These are phyloP conservation scores for Callopanchax toddi DNA, from an alignment of 2,113 vertebrate species.

Conservation along the genomic window DNA sequence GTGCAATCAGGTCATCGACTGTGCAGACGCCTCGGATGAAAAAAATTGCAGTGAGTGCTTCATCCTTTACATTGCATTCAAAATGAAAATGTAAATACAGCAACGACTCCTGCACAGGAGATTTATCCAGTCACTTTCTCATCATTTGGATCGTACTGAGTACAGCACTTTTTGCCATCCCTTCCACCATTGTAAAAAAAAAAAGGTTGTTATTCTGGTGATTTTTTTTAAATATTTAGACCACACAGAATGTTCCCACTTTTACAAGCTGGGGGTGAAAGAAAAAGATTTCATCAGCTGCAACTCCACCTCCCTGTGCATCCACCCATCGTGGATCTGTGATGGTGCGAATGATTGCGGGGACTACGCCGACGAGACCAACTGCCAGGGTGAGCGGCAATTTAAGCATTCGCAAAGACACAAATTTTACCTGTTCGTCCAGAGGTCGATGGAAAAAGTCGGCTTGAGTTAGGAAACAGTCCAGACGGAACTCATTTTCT, in stretches of 20 bases:
- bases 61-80: constrained; percentile 7
- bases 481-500: constrained; percentile 39
- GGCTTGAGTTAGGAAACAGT: constrained; percentile 54
- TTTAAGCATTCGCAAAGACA: constrained; percentile 6
- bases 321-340: constrained; percentile 94
- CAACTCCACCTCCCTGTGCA: constrained; percentile 95
- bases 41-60: constrained; percentile 91
- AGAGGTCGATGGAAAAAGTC: constrained; percentile 27
- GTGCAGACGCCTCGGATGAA: constrained; percentile 94
- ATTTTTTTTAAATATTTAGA: constrained; percentile 80
- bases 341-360: constrained; percentile 98
- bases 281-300: constrained; percentile 92
- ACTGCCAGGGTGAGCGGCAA: constrained; percentile 90
- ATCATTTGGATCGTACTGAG: constrained; percentile 21
- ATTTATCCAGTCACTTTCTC: constrained; percentile 15
- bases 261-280: constrained; percentile 94
- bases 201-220: constrained; percentile 23
- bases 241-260: constrained; percentile 90
- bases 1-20: constrained; percentile 97
- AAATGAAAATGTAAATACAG: constrained; percentile 7
- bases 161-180: background rate
- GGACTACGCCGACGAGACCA: constrained; percentile 94
- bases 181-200: constrained; percentile 22
- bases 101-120: background rate
- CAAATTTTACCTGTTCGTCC: constrained; percentile 5